Conservation (phyloP, 2,113 vertebrate genomes). For the Corythaixoides concolor region DNA sequence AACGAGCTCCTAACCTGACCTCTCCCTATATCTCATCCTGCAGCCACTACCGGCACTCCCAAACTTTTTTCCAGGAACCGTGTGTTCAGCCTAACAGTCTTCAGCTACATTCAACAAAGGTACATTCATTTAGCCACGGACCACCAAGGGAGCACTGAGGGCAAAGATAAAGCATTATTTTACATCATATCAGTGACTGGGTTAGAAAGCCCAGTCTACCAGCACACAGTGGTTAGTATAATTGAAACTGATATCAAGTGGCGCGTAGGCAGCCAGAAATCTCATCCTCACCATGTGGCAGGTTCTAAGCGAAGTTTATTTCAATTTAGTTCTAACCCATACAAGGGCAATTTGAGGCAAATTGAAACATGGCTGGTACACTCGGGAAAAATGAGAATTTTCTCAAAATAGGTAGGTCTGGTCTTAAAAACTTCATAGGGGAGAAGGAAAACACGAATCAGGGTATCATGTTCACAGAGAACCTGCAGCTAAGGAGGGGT, state of each 20-base stretch:
- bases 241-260: neutral
- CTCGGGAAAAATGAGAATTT: neutral
- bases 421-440: rapidly evolving
- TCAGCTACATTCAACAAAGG: neutral
- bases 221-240: neutral
- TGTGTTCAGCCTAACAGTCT: rapidly evolving
- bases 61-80: neutral
- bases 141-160: neutral
- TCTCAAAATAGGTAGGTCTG: neutral
- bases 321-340: neutral
- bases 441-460: neutral
- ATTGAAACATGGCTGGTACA: neutral
- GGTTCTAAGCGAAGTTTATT: neutral
- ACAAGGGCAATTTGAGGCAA: neutral
- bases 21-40: neutral
- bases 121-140: neutral
- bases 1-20: neutral
- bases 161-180: neutral
- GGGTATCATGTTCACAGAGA: neutral
- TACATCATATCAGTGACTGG: too few relatives aligned
- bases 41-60: neutral
- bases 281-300: neutral
- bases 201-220: neutral
- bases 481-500: neutral
- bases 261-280: neutral